Base-by-base conservation (phyloP, 2,797 vertebrate genomes). In the Crocidura indochinensis region DNA sequence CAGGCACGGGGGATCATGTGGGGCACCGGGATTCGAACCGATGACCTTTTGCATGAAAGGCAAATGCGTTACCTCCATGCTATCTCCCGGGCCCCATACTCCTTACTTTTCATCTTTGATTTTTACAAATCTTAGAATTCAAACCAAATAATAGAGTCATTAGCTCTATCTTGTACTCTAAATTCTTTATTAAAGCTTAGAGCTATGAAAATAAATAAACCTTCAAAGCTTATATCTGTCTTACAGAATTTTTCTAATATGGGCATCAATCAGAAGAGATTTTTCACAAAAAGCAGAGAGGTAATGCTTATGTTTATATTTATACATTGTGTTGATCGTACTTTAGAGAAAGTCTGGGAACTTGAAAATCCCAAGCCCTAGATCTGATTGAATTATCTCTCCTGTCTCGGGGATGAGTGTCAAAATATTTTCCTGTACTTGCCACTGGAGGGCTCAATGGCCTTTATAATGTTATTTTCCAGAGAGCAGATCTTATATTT, bases 341-440 rank as follows among this genome's bases (percentile, higher is more conserved):
- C 7, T 88, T 90, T 86, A 53, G 12, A 76, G 26, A 80, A 73
- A 68, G 29, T 67, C 31, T 68, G 12, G n/a, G 12, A 68, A 29
- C 27, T 15, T 65, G 53, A 56, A 82, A 76, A 8, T 9, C 6
- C 38, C 17, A 15, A 62, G 11, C 26, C 29, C 67, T 46, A 64
- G 51, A 60, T 19, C 46, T 56, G 56, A 65, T 15, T 85, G 75
- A 73, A 62, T 51, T 49, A 38, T 67, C 4, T 77, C 0, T 38
- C 27, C 22, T 86, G 2, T 90, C 53, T 3, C 47, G 76, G 67
- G 27, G 44, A 27, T 91, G 10, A n/a, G 1, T 44, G 27, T 49
- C 4, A 15, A 60, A 84, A 91, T 77, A 88, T 89, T 97, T 96
- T 91, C 86, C 78, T 84, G 60, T 84, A 64, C 91, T 96, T 93